Base-by-base conservation (phyloP, 2,888 invertebrate species). In the Drosophila austrosaltans region DNA sequence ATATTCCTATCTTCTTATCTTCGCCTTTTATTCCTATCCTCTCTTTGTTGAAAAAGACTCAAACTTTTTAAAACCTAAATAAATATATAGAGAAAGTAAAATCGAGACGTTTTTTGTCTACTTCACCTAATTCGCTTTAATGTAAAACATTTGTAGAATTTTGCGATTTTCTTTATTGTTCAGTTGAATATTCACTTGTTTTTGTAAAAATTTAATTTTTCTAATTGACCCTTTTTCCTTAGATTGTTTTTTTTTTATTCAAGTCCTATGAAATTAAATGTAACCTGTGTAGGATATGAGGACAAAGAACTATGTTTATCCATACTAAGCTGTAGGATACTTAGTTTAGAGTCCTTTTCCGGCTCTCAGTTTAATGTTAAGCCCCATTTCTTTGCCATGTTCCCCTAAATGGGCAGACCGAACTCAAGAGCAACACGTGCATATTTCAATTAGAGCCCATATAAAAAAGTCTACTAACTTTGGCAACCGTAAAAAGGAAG, bases 371-470 rank as follows among this genome's bases (percentile, higher is more conserved):
- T 59, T 25, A 42, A 53, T 54, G 58, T 7, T 22, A 30, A 36
- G 25, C 42, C 20, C 16, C 25, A 22, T 12, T 2, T 22, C n/a
- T 48, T 25, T 4, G 53, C 42, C 54, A 53, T 25, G 54, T 58
- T 39, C 28, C 30, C 5, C 36, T 32, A 48, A 39, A 32, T 44
- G 28, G 66, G 32, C 16, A 32, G 20, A 20, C 10, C 16, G 53
- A 68, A 68, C 30, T 58, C 16, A 16, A 25, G 44, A 77, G 75
- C 78, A 82, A 78, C 69, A 78, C 68, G 73, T 79, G 58, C 66
- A 69, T 58, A 63, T 71, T 74, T 83, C 84, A 76, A 81, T 86
- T 78, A 81, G 73, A 32, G 39, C 25, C 64, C 64, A 57, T 60
- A 61, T 63, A 63, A 77, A 77, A 56, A 66, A 54, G 66, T 54